A percentile compares a stretch with the other conserved stretches of the same genome.
Evolutionary conservation across 92 coral and sea anemone species (phyloP).

Genomic region (Ricordea florida): DNA sequence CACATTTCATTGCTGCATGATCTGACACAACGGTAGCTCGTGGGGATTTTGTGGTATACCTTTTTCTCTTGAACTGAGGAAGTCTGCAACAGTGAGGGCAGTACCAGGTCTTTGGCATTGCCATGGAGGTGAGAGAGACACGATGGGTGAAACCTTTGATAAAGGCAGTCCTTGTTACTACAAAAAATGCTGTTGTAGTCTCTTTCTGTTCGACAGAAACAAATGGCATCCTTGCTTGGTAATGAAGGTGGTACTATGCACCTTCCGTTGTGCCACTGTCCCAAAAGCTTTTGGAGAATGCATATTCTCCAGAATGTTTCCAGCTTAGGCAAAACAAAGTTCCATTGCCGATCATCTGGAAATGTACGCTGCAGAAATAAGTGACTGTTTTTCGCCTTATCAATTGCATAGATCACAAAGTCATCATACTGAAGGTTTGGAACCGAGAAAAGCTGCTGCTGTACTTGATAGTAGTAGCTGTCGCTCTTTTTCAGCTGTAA

Average conservation of each 20-base stretch:
- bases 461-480: too few species aligned
- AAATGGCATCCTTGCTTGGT: conserved; percentile 9
- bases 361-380: too few species aligned
- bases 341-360: conserved; percentile 33
- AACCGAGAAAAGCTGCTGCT: too few species aligned
- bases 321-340: background rate
- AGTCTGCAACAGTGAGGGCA: too few species aligned
- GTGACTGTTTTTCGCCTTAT: too few species aligned
- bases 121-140: conserved; percentile 38
- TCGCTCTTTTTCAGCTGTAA: too few species aligned
- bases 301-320: too few species aligned
- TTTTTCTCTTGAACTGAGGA: conserved; percentile 19
- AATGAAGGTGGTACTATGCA: too few species aligned
- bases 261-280: conserved; percentile 46
- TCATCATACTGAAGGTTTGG: too few species aligned
- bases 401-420: too few species aligned
- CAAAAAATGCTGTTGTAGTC: conserved; percentile 22
- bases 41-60: background rate
- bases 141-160: conserved; percentile 42
- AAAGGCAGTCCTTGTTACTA: conserved; percentile 40
- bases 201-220: conserved; percentile 45
- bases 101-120: background rate
- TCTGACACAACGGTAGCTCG: background rate
- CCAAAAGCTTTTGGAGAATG: conserved; percentile 52
- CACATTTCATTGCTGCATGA: conserved; percentile 2